Base-by-base conservation (phyloP, 2,113 vertebrate species). In the Gasterosteus aculeatus region DNA sequence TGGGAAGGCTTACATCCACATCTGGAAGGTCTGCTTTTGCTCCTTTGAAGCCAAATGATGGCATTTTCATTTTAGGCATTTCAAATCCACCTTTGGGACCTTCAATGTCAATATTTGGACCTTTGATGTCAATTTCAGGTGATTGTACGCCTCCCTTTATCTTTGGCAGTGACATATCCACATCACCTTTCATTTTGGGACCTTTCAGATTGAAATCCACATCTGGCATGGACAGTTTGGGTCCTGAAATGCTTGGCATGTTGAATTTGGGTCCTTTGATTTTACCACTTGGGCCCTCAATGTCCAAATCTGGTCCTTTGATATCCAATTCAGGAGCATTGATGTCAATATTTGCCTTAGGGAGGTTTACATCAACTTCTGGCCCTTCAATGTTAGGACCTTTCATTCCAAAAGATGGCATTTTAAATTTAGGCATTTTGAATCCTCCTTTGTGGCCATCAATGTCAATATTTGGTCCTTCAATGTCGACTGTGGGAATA, bases 391-490 rank as follows among this genome's bases (percentile, higher is more conserved):
- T 5, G 3, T 71, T 49, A 39, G 71, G 56, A 15, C 67, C 62
- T 63, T 72, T 78, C 0, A 22, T 0, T 0, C 70, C 70, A 70
- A 85, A 77, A 0, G 83, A 77, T 22, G 91, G 91, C 66, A 94
- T 81, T 47, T 73, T 59, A 67, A 82, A 53, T 86, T 83, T 47
- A 61, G 81, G 94, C 88, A 87, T 78, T 44, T 87, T 70, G 44
- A 88, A 75, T 58, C 77, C 77, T 16, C 72, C 79, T 22, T 68
- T 51, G 1, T 10, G 41, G 0, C 73, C 74, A 2, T 75, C 51
- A 29, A 62, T 18, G 0, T 69, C 18, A 4, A 65, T 0, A 3
- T 75, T 33, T 6, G 53, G 29, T 1, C 69, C 58, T 26, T 72
- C 44, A 18, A 85, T n/a, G 8, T 67, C 76, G 3, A 82, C 4